Evolutionary conservation across 2,797 vertebrate species (phyloP).

Genomic region (Trachops cirrhosus): DNA sequence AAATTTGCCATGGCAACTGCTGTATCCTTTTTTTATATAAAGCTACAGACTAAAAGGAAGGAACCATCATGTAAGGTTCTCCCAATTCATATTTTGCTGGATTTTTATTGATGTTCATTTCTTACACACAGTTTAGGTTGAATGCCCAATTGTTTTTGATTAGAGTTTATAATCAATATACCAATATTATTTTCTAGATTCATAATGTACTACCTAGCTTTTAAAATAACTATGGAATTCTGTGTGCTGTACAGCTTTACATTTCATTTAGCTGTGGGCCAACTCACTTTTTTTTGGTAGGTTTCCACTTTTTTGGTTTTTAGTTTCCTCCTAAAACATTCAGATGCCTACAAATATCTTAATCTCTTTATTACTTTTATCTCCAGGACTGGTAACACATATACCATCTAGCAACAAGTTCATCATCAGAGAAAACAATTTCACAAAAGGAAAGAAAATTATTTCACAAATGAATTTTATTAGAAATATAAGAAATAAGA

Average conservation of each 20-base stretch:
- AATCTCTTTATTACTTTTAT: background rate
- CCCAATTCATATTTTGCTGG: background rate
- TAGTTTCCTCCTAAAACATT: background rate
- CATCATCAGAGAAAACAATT: background rate
- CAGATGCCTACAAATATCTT: background rate
- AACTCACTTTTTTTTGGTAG: background rate
- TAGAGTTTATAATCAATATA: background rate
- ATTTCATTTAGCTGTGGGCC: background rate
- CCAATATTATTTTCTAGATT: background rate
- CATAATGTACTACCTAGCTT: background rate
- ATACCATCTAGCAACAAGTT: background rate
- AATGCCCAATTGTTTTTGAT: background rate
- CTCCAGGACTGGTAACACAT: background rate
- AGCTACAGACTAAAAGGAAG: slow-evolving; percentile 32
- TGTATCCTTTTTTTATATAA: background rate
- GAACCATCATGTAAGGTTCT: background rate
- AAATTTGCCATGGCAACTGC: slow-evolving; percentile 62
- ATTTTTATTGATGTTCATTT: slow-evolving; percentile 23
- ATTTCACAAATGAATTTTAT: background rate
- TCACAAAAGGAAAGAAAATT: background rate
- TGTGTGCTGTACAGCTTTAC: background rate
- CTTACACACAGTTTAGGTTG: background rate
- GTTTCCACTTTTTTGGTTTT: background rate
- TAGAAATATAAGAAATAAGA: background rate
- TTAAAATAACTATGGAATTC: background rate